Base-by-base conservation (phyloP, 2,113 vertebrate species). In the Oncorhynchus nerka region DNA sequence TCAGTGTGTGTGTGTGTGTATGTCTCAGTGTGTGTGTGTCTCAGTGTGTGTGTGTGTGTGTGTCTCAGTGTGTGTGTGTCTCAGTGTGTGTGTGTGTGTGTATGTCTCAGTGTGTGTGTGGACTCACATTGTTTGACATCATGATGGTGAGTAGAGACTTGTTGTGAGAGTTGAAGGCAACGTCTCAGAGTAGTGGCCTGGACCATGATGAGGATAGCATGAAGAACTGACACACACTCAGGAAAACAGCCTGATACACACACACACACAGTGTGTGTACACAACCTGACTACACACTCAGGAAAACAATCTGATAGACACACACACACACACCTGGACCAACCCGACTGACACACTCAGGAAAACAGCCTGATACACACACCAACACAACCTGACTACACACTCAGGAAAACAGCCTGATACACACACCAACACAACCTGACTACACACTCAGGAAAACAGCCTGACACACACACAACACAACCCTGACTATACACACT, bases 101-200 rank as follows among this genome's bases (percentile, higher is more conserved):
- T 0, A 1, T 13, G 61, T 15, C 1, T 12, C 1, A 6, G 3
- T 16, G 57, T 5, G 15, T 34, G 32, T 34, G 32, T 34, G 32
- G 1, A 51, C 49, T 51, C 49, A 51, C 49, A 0, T 51, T 51
- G 49, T 51, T 15, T 0, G 80, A 51, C 49, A 51, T 51, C 32
- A 34, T 34, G 32, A 34, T 34, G 32, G 32, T 99, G 73, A 99
- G 96, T 74, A 99, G 90, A 5, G 98, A 99, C 88, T 99, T 99
- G 92, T 99, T 99, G 90, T 99, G 97, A 1, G 98, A 99, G 87
- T 99, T 99, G 92, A 99, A 99, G 81, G 98, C 98, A 76, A 99
- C 98, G 8, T 99, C n/a, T 99, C 61, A 99, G 95, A 19, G 98
- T 99, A 62, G 98, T 99, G 85, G 98, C 98, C 90, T 99, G 98